Base-by-base conservation (phyloP, 2,797 vertebrate species). In the Falco naumanni region DNA sequence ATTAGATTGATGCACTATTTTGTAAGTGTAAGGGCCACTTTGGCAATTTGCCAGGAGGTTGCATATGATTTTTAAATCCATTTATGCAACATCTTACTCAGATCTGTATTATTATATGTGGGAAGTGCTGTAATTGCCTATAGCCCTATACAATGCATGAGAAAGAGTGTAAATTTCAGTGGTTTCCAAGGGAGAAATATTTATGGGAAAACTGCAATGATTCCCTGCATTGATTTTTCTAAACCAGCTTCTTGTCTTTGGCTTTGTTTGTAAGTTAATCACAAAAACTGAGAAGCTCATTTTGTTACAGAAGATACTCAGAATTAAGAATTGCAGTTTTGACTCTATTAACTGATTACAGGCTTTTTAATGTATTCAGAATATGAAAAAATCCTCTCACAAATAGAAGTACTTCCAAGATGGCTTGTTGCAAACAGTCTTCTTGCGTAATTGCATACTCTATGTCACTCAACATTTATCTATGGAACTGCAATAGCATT, bases 381-480 rank as follows among this genome's bases (percentile, higher is more conserved):
- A 90, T 84, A 84, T 82, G 80, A 86, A 95, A 93, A 93, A 93
- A 63, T 79, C 43, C 63, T 83, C 90, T 95, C 57, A 69, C 80
- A 87, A 95, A 92, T 96, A 80, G 76, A 95, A 96, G 66, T 77
- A 57, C 88, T 96, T 96, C 81, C 80, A 95, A 96, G 93, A 95
- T 90, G 88, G 88, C 83, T 97, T 89, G 74, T 94, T 86, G 85
- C 94, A 95, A 96, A 95, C 89, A 80, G 83, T 86, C 82, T 66
- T 93, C 86, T 95, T 87, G 86, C 81, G 91, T 96, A 96, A 96
- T 94, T 95, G 84, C 84, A 80, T 87, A 76, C 56, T 96, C 93
- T 82, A 0, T 96, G 93, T 96, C 94, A 95, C 80, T 96, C 93
- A 95, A 43, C 83, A 60, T 80, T 88, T 77, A 64, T 70, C 51